phyloP scores from a whole-genome alignment of 2,113 vertebrate genomes.

The Periophthalmus modestus region DNA sequence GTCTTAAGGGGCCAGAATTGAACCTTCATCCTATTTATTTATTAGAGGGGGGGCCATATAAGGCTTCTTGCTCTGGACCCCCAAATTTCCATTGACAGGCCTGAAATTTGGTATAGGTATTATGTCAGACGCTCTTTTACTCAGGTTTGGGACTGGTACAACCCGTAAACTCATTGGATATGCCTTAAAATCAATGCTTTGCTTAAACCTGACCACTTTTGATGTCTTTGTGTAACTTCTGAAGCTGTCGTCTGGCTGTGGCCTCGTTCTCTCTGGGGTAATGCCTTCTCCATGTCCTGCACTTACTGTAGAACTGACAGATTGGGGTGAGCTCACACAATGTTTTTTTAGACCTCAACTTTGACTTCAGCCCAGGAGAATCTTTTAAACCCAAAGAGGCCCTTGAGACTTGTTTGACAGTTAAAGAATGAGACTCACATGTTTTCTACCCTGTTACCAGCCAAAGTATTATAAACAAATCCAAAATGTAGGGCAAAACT shows the following conservation, averaged over 20 bases:
- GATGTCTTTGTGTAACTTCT: background rate
- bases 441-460: background rate
- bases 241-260: background rate
- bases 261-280: background rate
- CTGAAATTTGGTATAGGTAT: too few relatives aligned
- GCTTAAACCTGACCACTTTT: background rate
- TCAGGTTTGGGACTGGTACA: background rate
- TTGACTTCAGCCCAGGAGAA: background rate
- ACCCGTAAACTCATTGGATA: background rate
- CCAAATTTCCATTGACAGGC: too few relatives aligned
- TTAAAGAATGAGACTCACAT: background rate
- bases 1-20: too few relatives aligned
- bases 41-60: too few relatives aligned
- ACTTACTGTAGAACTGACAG: constrained; percentile 1
- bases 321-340: background rate
- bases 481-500: background rate
- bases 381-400: background rate
- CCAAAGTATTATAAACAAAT: background rate
- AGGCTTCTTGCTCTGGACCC: too few relatives aligned
- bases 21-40: too few relatives aligned
- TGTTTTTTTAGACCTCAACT: background rate
- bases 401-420: background rate
- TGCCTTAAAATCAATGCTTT: background rate
- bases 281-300: constrained; percentile 3
- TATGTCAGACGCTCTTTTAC: too few relatives aligned